These are phyloP conservation scores for Idaea aversata DNA, from an alignment of 2,888 invertebrate species.

Conservation along the genomic window DNA sequence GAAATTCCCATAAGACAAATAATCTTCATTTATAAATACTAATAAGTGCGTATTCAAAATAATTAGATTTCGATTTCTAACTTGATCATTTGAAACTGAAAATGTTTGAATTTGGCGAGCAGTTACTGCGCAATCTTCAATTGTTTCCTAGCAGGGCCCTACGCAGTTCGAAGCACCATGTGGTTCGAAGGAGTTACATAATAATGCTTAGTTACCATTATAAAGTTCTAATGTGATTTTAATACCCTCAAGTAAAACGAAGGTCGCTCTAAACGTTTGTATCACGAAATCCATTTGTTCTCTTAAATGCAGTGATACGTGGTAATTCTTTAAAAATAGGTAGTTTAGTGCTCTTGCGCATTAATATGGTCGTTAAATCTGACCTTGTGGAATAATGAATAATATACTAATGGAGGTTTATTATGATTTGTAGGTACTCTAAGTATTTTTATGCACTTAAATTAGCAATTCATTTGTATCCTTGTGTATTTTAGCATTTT, in stretches of 20 bases:
- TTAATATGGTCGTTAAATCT: conserved; percentile 21
- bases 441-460: background rate
- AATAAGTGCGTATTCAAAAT: too few relatives aligned
- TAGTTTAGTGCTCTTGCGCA: background rate
- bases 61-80: too few relatives aligned
- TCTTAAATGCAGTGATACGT: conserved; percentile 12
- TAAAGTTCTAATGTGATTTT: background rate
- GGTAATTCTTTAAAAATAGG: conserved; percentile 14
- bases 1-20: too few relatives aligned
- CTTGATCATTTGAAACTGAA: too few relatives aligned
- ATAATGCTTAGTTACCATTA: background rate
- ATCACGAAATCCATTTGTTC: conserved; percentile 15
- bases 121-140: too few relatives aligned
- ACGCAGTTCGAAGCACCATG: background rate
- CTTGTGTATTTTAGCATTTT: too few relatives aligned
- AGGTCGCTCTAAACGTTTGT: background rate
- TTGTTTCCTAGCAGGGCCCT: background rate
- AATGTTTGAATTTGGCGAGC: too few relatives aligned
- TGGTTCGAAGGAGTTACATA: background rate
- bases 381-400: conserved; percentile 19
- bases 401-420: background rate
- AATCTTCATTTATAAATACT: too few relatives aligned
- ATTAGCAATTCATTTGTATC: background rate
- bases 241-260: background rate
- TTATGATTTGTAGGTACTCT: background rate